phyloP scores from a whole-genome alignment of 2,113 vertebrate genomes.

The Miniopterus natalensis region DNA sequence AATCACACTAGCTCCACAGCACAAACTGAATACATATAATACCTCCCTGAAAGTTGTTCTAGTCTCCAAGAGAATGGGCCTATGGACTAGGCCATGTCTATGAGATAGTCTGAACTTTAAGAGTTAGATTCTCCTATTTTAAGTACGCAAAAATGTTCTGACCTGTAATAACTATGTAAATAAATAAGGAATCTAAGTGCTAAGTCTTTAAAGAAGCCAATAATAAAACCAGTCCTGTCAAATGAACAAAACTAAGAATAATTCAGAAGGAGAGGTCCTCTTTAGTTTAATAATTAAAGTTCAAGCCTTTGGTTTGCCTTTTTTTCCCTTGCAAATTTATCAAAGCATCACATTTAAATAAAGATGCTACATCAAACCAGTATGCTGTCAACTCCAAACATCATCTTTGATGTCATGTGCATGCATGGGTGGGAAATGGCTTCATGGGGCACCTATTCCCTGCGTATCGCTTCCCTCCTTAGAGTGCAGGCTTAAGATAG shows the following conservation, averaged over 20 bases:
- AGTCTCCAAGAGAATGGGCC: conserved; percentile 73
- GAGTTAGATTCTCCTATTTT: conserved; percentile 49
- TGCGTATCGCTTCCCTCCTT: conserved; percentile 1
- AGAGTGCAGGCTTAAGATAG: neutral
- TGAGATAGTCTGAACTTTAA: conserved; percentile 17
- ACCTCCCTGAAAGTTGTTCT: conserved; percentile 76
- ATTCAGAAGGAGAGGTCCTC: neutral
- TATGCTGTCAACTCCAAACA: neutral
- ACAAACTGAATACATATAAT: conserved; percentile 27
- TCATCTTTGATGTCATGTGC: neutral
- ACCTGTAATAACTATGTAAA: conserved; percentile 54
- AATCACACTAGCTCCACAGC: conserved; percentile 31
- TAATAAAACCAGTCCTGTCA: conserved; percentile 68
- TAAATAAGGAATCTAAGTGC: conserved; percentile 65
- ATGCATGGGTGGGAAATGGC: neutral
- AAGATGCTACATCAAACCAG: neutral
- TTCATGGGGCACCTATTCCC: neutral
- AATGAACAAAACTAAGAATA: conserved; percentile 62
- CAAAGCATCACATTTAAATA: conserved; percentile 45
- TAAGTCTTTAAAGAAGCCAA: conserved; percentile 29
- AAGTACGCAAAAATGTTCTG: conserved; percentile 48
- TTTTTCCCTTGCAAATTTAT: conserved; percentile 23
- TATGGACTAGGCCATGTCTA: neutral
- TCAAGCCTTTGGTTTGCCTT: neutral
- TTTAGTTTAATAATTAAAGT: conserved; percentile 52